Conservation (phyloP, 2,797 vertebrate species). For the Smutsia gigantea region DNA sequence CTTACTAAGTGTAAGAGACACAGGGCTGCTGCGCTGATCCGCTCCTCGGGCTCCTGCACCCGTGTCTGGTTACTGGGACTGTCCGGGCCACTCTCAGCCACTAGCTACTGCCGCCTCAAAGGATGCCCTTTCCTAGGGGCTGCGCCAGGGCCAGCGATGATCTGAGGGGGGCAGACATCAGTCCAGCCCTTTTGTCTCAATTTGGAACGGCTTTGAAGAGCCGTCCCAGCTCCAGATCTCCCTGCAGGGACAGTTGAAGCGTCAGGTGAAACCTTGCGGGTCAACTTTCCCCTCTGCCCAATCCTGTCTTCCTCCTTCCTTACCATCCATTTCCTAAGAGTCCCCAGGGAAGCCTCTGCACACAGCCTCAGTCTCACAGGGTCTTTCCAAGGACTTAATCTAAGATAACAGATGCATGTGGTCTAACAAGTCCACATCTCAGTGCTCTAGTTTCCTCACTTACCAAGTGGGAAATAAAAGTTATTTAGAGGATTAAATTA, state of each 20-base stretch:
- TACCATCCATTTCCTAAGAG: background rate
- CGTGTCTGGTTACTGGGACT: background rate
- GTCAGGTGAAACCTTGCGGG: background rate
- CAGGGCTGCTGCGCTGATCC: accelerated
- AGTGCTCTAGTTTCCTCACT: background rate
- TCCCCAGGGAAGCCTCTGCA: background rate
- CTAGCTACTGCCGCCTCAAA: too few relatives aligned
- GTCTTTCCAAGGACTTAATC: background rate
- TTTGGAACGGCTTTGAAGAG: background rate
- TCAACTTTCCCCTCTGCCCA: background rate
- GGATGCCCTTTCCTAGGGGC: background rate
- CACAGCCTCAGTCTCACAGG: background rate
- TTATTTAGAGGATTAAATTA: background rate
- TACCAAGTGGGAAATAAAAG: background rate
- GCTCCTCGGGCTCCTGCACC: background rate
- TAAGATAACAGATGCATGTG: background rate
- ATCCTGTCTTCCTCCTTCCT: background rate
- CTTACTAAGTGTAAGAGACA: background rate
- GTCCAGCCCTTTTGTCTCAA: background rate
- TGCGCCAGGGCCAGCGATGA: background rate
- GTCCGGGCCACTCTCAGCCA: background rate
- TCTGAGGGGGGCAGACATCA: too few relatives aligned
- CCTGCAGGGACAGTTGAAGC: background rate
- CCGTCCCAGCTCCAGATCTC: background rate
- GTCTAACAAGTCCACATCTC: background rate